These are phyloP conservation scores for Zophobas atratus DNA, from an alignment of 1,140 invertebrate species.

Conservation along the genomic window DNA sequence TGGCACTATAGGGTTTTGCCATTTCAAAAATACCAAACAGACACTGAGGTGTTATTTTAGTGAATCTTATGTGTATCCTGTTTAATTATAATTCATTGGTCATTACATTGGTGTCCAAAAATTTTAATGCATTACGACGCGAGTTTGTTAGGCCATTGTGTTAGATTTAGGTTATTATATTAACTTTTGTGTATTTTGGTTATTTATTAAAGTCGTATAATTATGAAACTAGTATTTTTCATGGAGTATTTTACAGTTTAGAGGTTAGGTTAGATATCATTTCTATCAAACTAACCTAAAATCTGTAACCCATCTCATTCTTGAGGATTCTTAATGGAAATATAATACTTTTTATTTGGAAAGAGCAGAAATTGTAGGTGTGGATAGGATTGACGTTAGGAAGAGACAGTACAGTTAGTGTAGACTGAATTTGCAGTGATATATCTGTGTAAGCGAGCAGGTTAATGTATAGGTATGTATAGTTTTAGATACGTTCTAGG, in stretches of 20 bases:
- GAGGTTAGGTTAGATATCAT: conserved; percentile 28
- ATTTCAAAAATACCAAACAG: conserved; percentile 10
- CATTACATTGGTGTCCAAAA: conserved; percentile 29
- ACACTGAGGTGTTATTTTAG: conserved; percentile 36
- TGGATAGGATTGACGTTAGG: conserved; percentile 49
- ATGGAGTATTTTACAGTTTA: conserved; percentile 31
- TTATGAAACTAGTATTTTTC: conserved; percentile 50
- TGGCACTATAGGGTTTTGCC: conserved; percentile 11
- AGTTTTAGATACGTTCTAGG: conserved; percentile 58
- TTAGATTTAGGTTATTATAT: conserved; percentile 50
- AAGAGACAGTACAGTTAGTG: conserved; percentile 49
- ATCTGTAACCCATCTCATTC: conserved; percentile 22
- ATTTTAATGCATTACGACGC: conserved; percentile 31
- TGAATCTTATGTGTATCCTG: conserved; percentile 29
- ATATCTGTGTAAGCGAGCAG: conserved; percentile 47
- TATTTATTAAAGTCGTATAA: conserved; percentile 52
- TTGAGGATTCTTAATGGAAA: conserved; percentile 38
- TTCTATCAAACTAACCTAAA: conserved; percentile 28
- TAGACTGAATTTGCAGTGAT: conserved; percentile 48
- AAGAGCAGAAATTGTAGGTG: conserved; percentile 45
- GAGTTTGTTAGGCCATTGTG: conserved; percentile 31
- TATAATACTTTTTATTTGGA: conserved; percentile 45
- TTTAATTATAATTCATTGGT: conserved; percentile 34
- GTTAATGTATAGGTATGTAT: conserved; percentile 61
- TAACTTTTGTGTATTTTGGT: conserved; percentile 44